These are phyloP conservation scores for Sycophila texana DNA, from an alignment of 2,888 invertebrate species.

Conservation along the genomic window DNA sequence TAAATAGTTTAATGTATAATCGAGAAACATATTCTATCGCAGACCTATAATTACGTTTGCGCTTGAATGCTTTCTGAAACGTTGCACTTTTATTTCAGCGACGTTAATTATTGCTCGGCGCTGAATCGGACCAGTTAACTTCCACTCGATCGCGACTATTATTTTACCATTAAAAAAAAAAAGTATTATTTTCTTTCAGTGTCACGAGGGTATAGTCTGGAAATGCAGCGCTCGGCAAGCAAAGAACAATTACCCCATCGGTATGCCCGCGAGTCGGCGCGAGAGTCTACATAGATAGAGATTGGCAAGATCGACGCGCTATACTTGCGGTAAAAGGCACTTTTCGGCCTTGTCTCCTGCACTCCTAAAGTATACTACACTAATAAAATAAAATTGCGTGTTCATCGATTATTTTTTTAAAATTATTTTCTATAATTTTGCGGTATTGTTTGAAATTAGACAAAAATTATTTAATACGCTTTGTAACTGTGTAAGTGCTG, in stretches of 20 bases:
- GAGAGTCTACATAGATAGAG: conserved; percentile 20
- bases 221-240: neutral
- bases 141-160: conserved; percentile 4
- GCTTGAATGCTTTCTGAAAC: neutral
- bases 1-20: neutral
- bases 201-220: neutral
- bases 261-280: neutral
- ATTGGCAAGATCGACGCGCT: neutral
- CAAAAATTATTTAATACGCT: neutral
- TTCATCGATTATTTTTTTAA: neutral
- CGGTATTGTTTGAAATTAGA: neutral
- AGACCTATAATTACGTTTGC: conserved; percentile 2
- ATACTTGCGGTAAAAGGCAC: neutral
- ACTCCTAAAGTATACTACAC: neutral
- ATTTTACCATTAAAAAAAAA: neutral
- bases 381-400: neutral
- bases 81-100: neutral
- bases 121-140: neutral
- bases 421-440: neutral
- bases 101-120: neutral
- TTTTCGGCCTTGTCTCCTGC: conserved; percentile 10
- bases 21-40: neutral
- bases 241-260: conserved; percentile 19
- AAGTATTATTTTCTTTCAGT: neutral
- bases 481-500: neutral